Evolutionary conservation across 2,113 vertebrate species (phyloP).

Genomic region (Saguinus midas): DNA sequence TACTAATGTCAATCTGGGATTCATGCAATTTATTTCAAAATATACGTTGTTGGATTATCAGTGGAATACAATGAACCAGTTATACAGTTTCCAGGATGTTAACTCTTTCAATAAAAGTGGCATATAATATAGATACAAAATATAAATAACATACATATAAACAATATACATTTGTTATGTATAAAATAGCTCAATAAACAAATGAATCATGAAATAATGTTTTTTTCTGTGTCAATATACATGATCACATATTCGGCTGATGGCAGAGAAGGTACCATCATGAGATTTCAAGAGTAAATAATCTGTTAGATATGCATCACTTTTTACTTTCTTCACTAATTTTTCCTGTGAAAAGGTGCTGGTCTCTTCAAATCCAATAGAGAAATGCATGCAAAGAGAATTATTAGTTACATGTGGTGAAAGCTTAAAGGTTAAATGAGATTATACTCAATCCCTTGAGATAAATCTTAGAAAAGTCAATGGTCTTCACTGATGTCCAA

Average conservation of each 20-base stretch:
- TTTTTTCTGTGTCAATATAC: neutral
- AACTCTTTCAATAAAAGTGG: neutral
- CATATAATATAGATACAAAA: neutral
- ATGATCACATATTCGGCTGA: neutral
- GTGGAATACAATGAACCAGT: neutral
- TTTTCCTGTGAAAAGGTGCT: neutral
- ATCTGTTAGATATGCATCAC: neutral
- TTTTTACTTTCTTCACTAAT: neutral
- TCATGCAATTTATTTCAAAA: constrained; percentile 12
- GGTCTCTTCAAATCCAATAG: neutral
- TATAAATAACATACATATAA: neutral
- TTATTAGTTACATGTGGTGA: neutral
- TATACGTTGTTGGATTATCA: neutral
- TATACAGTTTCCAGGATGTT: neutral
- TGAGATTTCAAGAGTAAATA: neutral
- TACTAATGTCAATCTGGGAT: neutral
- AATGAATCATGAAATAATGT: neutral
- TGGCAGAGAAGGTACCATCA: neutral
- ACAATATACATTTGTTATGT: neutral
- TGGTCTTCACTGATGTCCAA: neutral
- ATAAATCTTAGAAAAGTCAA: neutral
- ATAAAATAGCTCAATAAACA: neutral
- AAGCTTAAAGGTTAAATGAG: neutral
- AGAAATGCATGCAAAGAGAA: neutral
- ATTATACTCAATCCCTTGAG: neutral